Base-by-base conservation (phyloP, 92 coral and sea anemone genomes). In the Palythoa heliodiscus region DNA sequence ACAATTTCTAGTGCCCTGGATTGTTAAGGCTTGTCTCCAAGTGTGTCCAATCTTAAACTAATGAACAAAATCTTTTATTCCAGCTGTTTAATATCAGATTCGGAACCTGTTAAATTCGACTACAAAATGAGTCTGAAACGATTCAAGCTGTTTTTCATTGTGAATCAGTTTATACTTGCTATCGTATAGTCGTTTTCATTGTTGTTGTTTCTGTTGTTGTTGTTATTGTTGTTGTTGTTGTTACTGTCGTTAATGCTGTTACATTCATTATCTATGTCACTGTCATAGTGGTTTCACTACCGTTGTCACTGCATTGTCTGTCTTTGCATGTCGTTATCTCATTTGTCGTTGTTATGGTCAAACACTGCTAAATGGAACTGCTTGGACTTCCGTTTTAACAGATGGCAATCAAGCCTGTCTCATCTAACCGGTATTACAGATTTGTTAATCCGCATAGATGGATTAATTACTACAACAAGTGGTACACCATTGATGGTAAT, bases 401-500 rank as follows among this genome's bases (percentile, higher is more conserved):
- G 84, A 43, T 80, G 11, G 12, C 72, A 19, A 17, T 80, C 20
- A 80, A 66, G 16, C 84, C 84, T 13, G 43, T 43, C 40, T 70
- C 72, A 16, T 43, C 84, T 12, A 60, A 48, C 15, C 73, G 84
- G 14, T 66, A 68, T 37, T 80, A 43, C 84, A 80, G 39, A 48
- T 80, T 80, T 22, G 47, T 50, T 25, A 64, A 9, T 23, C 58
- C 73, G 5, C 13, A 43, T 35, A 66, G 3, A 24, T 80, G 74
- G 84, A 80, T 80, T 8, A 66, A 63, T 6, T 10, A 43, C 3
- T 80, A n/a, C 84, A 64, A 48, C 43, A 64, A 47, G 35, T 80
- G 84, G 84, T 66, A 80, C 73, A 80, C 60, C 22, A 24, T 80
- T 2, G 15, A 80, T 4, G 84, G 84, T 79, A 43, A 63, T 48